phyloP scores from a whole-genome alignment of 2,113 vertebrate genomes.

The Peromyscus californicus region DNA sequence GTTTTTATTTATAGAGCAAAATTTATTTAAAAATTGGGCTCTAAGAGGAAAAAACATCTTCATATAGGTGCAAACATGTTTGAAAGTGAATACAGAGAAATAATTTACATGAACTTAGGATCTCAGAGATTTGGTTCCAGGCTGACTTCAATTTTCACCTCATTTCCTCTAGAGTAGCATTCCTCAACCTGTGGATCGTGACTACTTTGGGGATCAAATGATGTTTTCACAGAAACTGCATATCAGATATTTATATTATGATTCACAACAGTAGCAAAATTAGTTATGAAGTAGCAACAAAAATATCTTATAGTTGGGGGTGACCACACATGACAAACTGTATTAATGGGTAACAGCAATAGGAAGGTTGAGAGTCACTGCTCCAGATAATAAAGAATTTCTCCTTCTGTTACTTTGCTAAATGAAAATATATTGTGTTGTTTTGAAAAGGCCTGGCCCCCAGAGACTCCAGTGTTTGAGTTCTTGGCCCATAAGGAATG shows the following conservation, averaged over 20 bases:
- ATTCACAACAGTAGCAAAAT: neutral
- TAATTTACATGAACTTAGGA: neutral
- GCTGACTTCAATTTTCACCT: neutral
- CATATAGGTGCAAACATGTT: neutral
- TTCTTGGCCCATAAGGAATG: neutral
- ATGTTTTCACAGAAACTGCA: neutral
- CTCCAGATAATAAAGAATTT: neutral
- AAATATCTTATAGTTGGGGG: neutral
- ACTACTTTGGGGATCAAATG: neutral
- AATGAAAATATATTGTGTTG: neutral
- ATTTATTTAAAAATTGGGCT: constrained; percentile 5
- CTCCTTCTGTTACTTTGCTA: neutral
- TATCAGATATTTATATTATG: neutral
- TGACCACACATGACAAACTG: neutral
- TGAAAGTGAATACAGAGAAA: neutral
- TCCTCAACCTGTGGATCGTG: neutral
- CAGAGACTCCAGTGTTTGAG: neutral
- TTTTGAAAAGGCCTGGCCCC: neutral
- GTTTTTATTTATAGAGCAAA: neutral
- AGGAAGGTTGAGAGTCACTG: neutral
- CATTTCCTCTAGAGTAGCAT: neutral
- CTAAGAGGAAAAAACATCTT: neutral
- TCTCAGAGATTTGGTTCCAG: neutral
- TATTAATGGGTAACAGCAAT: too few relatives aligned
- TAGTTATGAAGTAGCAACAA: neutral